Evolutionary conservation across 2,888 invertebrate genomes (phyloP).

Genomic region (Opisthograptis luteolata): DNA sequence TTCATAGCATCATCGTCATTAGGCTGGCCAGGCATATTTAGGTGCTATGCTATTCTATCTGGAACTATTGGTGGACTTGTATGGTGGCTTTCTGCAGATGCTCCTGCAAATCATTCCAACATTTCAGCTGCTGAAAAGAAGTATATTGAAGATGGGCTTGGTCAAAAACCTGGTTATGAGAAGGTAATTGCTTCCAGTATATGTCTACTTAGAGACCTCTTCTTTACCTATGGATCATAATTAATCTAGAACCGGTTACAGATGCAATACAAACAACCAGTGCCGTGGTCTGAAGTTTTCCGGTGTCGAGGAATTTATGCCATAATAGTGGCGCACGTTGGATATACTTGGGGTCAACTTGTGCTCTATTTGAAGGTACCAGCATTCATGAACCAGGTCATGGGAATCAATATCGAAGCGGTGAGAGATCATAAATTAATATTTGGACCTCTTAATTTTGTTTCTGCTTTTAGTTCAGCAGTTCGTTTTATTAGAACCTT

Average conservation of each 20-base stretch:
- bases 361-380: slow-evolving; percentile 92
- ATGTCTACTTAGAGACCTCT: no score
- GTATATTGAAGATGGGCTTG: slow-evolving; percentile 88
- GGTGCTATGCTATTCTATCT: slow-evolving; percentile 87
- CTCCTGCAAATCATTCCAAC: slow-evolving; percentile 85
- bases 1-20: no score
- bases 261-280: slow-evolving; percentile 69
- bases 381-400: slow-evolving; percentile 88
- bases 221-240: no score
- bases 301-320: slow-evolving; percentile 82
- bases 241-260: slow-evolving; percentile 44
- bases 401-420: slow-evolving; percentile 85
- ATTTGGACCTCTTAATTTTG: slow-evolving; percentile 17
- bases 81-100: slow-evolving; percentile 85
- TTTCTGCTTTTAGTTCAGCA: slow-evolving; percentile 11
- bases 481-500: no score
- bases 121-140: slow-evolving; percentile 87
- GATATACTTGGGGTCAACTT: slow-evolving; percentile 91
- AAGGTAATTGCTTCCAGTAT: no score
- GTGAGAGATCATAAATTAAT: slow-evolving; percentile 49
- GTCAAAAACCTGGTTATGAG: slow-evolving; percentile 59
- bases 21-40: slow-evolving; percentile 93
- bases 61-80: slow-evolving; percentile 83
- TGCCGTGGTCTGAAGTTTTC: slow-evolving; percentile 90
- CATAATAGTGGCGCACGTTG: slow-evolving; percentile 85